Conservation (phyloP, 2,797 vertebrate species). For the Periparus ater region DNA sequence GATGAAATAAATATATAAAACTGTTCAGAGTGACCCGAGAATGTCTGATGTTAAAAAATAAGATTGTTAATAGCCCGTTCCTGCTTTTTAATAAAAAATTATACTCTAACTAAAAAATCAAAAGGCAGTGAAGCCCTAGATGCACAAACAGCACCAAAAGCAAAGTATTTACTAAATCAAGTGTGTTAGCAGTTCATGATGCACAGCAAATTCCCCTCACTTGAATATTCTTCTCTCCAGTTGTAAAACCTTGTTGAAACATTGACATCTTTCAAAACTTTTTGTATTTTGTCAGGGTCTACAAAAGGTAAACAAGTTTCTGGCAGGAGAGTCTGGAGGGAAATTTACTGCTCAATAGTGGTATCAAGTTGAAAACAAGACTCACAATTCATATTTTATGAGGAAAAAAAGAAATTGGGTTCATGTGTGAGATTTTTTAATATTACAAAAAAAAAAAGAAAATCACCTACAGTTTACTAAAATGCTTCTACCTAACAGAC, state of each 20-base stretch:
- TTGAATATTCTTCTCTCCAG: neutral
- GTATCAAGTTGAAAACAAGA: neutral
- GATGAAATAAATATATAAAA: neutral
- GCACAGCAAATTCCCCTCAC: neutral
- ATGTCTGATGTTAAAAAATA: neutral
- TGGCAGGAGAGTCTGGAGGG: neutral
- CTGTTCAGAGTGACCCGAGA: neutral
- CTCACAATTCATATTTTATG: neutral
- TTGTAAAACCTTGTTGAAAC: neutral
- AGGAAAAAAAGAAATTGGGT: neutral
- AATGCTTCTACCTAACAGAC: neutral
- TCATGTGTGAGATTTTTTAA: neutral
- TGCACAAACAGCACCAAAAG: neutral
- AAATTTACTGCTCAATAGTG: neutral
- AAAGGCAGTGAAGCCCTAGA: neutral
- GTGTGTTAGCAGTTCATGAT: neutral
- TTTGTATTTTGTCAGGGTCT: neutral
- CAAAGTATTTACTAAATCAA: neutral
- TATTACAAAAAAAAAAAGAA: neutral
- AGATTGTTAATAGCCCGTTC: neutral
- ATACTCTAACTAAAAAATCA: neutral
- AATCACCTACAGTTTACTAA: neutral
- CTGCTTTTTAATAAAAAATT: neutral
- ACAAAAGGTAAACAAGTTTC: neutral
- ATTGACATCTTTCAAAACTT: neutral